These are phyloP conservation scores for Scomberomorus guttatus DNA, from an alignment of 2,797 vertebrate genomes.

Conservation along the genomic window DNA sequence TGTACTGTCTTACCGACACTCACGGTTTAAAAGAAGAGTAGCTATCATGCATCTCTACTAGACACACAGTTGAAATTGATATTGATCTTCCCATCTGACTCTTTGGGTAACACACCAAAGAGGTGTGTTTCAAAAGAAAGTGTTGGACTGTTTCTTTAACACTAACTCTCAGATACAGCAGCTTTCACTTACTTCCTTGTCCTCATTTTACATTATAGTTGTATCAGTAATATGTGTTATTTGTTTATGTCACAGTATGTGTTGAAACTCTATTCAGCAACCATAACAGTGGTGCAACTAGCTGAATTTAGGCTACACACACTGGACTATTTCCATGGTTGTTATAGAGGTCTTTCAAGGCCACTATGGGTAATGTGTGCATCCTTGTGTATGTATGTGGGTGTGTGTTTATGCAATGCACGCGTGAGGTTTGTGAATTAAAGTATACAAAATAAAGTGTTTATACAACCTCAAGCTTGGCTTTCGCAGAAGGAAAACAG, in stretches of 20 bases:
- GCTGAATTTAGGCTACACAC: neutral
- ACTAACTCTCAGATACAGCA: neutral
- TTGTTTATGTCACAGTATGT: neutral
- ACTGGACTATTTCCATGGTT: neutral
- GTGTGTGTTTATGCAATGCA: neutral
- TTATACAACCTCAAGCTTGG: constrained; percentile 38
- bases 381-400: constrained; percentile 1
- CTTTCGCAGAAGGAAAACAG: constrained; percentile 32
- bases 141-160: constrained; percentile 25
- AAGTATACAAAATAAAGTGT: constrained; percentile 53
- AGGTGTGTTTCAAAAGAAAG: neutral
- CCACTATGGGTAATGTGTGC: neutral
- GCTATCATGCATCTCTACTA: constrained; percentile 13
- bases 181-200: neutral
- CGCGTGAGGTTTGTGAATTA: constrained; percentile 20
- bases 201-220: neutral
- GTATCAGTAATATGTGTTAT: neutral
- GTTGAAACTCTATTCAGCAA: neutral
- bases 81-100: constrained; percentile 54
- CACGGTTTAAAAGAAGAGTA: constrained; percentile 10
- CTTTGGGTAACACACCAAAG: neutral
- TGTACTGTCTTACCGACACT: constrained; percentile 4
- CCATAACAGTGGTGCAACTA: neutral
- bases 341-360: neutral
- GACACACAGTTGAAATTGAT: constrained; percentile 44